Conservation (phyloP, 1,140 invertebrate genomes). For the Stegodyphus mimosarum region DNA sequence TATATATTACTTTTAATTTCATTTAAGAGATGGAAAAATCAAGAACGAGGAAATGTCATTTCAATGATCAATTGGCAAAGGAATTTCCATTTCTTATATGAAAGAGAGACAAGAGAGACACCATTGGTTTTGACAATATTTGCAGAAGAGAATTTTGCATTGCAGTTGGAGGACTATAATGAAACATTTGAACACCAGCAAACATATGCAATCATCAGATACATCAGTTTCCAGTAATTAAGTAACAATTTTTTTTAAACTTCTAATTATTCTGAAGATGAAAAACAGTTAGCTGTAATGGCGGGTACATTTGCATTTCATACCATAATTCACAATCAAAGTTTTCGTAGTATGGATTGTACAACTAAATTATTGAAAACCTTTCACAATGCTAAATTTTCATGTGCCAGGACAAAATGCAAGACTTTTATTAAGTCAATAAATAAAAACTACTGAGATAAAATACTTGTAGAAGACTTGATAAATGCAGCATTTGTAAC, state of each 20-base stretch:
- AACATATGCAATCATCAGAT: not conserved
- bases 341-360: not conserved
- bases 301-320: not conserved
- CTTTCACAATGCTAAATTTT: not conserved
- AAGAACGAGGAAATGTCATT: conserved; percentile 4
- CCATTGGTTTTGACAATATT: not conserved
- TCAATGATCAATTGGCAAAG: conserved; percentile 1
- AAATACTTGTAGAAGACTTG: too few relatives aligned
- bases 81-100: not conserved
- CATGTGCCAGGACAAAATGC: too few relatives aligned
- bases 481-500: too few relatives aligned
- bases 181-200: not conserved
- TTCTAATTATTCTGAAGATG: conserved; percentile 7
- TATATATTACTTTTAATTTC: not conserved
- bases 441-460: too few relatives aligned
- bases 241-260: not conserved
- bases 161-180: not conserved
- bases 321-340: not conserved
- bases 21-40: not conserved
- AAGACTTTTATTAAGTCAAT: too few relatives aligned
- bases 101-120: not conserved
- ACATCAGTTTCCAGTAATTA: not conserved
- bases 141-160: not conserved
- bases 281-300: conserved; percentile 22
- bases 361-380: conserved; percentile 1